Evolutionary conservation across 2,113 vertebrate species (phyloP).

Genomic region (Colinus virginianus): DNA sequence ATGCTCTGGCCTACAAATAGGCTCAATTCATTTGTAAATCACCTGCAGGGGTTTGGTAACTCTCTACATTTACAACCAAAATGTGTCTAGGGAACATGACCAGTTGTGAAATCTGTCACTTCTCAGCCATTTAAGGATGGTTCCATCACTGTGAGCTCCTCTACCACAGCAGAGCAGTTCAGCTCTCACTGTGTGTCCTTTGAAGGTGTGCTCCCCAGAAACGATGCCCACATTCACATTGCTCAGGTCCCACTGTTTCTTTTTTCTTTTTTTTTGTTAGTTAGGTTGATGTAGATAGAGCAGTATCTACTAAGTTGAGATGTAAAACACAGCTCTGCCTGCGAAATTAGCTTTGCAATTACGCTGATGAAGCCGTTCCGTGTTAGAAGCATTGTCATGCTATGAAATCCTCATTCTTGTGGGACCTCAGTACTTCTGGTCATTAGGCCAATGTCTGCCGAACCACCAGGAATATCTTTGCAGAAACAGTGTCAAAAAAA

Average conservation of each 20-base stretch:
- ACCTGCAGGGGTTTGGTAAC: background rate
- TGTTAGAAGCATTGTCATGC: constrained; percentile 34
- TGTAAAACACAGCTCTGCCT: constrained; percentile 27
- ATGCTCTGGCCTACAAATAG: background rate
- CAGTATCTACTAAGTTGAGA: constrained; percentile 39
- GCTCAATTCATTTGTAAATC: background rate
- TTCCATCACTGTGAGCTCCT: constrained; percentile 44
- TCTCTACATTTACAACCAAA: constrained; percentile 15
- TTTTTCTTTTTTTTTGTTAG: constrained; percentile 76
- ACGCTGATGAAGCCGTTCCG: constrained; percentile 65
- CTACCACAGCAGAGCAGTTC: constrained; percentile 80
- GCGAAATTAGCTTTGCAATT: constrained; percentile 46
- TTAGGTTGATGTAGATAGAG: constrained; percentile 81
- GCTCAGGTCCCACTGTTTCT: constrained; percentile 58
- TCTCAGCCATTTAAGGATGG: background rate
- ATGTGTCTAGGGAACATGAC: constrained; percentile 11
- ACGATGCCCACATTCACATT: constrained; percentile 67
- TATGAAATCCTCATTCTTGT: constrained; percentile 52
- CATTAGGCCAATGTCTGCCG: constrained; percentile 48
- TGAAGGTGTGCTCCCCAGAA: constrained; percentile 81
- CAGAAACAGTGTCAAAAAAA: background rate
- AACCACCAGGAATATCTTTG: constrained; percentile 39
- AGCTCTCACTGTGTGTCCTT: constrained; percentile 78
- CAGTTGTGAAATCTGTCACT: background rate
- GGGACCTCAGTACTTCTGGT: constrained; percentile 44